Percentiles rank a stretch among this genome's conserved stretches.
Evolutionary conservation across 1,140 invertebrate genomes (phyloP).

Genomic region (Bombus affinis): DNA sequence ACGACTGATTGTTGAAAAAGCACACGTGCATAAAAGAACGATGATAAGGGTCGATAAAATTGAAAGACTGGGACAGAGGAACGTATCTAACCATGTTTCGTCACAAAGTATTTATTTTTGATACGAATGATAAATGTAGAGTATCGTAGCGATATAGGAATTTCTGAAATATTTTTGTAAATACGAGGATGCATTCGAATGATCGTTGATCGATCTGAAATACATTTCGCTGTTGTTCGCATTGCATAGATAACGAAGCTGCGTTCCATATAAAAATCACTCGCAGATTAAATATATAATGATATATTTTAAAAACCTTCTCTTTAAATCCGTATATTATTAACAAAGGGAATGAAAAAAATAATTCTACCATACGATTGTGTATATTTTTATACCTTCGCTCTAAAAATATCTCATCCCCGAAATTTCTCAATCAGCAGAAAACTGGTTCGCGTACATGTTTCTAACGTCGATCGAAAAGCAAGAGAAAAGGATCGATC

Average conservation of each 20-base stretch:
- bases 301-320: neutral
- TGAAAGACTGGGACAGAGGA: conserved; percentile 9
- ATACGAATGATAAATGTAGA: conserved; percentile 11
- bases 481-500: neutral
- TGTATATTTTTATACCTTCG: neutral
- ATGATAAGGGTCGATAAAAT: conserved; percentile 8
- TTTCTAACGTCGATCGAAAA: neutral
- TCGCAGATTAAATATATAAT: neutral
- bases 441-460: too few species aligned
- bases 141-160: neutral
- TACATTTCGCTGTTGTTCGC: too few species aligned
- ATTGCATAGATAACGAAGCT: neutral
- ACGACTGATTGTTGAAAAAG: neutral
- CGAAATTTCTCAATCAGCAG: neutral
- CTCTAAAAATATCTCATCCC: neutral
- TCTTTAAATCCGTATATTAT: neutral
- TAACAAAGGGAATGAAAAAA: neutral
- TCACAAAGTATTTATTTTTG: conserved; percentile 37
- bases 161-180: conserved; percentile 1
- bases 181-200: neutral
- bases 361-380: neutral
- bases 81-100: neutral
- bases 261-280: neutral
- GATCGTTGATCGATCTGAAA: conserved; percentile 22
- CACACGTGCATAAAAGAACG: neutral